Percentiles rank a stretch among this genome's conserved stretches.
These are phyloP conservation scores for Dicycla oo DNA, from an alignment of 2,888 invertebrate genomes.

Conservation along the genomic window DNA sequence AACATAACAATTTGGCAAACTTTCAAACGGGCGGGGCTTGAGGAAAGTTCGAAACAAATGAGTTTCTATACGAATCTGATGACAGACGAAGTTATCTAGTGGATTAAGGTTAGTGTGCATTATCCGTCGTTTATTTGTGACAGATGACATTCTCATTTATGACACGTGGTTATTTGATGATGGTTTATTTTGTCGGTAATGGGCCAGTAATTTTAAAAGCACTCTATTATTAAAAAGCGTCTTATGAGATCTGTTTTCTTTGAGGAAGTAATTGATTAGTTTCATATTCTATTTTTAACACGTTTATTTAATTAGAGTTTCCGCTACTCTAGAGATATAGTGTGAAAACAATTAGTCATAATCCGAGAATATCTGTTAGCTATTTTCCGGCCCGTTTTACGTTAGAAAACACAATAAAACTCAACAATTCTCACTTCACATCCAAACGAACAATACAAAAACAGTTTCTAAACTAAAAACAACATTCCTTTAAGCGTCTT, in stretches of 20 bases:
- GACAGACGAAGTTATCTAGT: slow-evolving; percentile 43
- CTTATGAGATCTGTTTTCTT: slow-evolving; percentile 38
- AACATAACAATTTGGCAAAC: slow-evolving; percentile 83
- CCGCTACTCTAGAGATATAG: neutral
- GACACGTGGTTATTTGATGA: slow-evolving; percentile 48
- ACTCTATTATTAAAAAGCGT: slow-evolving; percentile 28
- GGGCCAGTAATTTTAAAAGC: slow-evolving; percentile 42
- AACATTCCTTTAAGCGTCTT: slow-evolving; percentile 16
- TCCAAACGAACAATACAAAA: neutral
- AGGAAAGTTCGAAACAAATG: slow-evolving; percentile 64
- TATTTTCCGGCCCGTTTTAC: neutral
- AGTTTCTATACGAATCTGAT: slow-evolving; percentile 43
- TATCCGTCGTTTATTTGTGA: slow-evolving; percentile 21
- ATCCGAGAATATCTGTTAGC: neutral
- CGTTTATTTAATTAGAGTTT: slow-evolving; percentile 16
- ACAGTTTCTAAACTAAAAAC: slow-evolving; percentile 13
- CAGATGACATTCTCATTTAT: slow-evolving; percentile 14
- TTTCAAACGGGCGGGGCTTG: slow-evolving; percentile 83
- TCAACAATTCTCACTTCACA: neutral
- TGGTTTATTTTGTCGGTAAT: slow-evolving; percentile 28
- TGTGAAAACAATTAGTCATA: neutral
- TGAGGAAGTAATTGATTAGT: slow-evolving; percentile 41
- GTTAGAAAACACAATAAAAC: neutral
- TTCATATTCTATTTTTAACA: slow-evolving; percentile 19
- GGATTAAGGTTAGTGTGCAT: slow-evolving; percentile 48